These are phyloP conservation scores for Sciurus niger DNA, from an alignment of 2,113 vertebrate species.

Conservation along the genomic window DNA sequence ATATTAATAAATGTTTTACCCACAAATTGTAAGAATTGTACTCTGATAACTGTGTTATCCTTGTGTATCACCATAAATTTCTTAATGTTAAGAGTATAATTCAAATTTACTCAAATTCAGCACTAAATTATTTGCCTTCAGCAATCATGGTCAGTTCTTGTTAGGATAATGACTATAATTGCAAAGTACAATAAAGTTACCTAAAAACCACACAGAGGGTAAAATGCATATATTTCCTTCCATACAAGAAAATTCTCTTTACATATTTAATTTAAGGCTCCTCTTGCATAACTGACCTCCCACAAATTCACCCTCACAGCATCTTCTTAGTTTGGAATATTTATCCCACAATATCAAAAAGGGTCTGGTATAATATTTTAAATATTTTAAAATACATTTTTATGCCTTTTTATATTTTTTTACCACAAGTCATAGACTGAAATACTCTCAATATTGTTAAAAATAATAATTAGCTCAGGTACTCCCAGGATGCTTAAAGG, in stretches of 20 bases:
- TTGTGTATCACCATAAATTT: neutral
- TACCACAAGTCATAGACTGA: neutral
- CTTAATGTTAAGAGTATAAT: neutral
- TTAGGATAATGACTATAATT: neutral
- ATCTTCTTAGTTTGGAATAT: neutral
- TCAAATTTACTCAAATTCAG: neutral
- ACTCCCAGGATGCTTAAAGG: neutral
- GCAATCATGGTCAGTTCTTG: neutral
- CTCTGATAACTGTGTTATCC: neutral
- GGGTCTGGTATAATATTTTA: neutral
- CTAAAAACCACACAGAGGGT: neutral
- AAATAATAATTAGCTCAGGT: neutral
- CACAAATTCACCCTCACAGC: neutral
- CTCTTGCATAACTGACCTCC: neutral
- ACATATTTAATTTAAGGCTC: neutral
- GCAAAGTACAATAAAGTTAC: constrained; percentile 11
- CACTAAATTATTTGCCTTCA: constrained; percentile 14
- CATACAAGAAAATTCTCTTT: neutral
- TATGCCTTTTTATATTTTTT: neutral
- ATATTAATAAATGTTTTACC: neutral
- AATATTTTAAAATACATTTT: neutral
- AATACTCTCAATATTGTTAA: neutral
- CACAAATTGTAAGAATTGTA: neutral
- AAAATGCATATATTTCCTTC: neutral
- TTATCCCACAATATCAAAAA: neutral